Base-by-base conservation (phyloP, 2,888 invertebrate species). In the Idaea straminata region DNA sequence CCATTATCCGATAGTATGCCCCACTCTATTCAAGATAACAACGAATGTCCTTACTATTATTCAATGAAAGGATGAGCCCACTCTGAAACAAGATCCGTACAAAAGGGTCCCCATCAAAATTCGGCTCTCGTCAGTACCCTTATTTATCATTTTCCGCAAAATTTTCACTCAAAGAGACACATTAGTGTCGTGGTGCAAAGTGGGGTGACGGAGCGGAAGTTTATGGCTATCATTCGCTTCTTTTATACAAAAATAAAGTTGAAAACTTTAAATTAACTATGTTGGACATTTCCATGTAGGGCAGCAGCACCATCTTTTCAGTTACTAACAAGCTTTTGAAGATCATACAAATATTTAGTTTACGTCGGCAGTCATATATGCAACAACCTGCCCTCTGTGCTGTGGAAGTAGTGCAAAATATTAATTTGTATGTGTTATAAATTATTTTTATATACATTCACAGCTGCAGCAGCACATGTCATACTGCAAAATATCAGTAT, bases 11-110 rank as follows among this genome's bases (percentile, higher is more conserved):
- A 75, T 77, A 77, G 74, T 78, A 78, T 77, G 77, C 77, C 74
- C 71, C 71, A 64, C 74, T 69, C 74, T 72, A 70, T 66, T 74
- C 74, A 74, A 71, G 78, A 82, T 81, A 82, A 82, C 79, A 78
- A 72, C 74, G 68, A 73, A 75, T 79, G 83, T 81, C 83, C 81
- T 79, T 83, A 86, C 85, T 87, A 87, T 87, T 87, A 87, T 87
- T 81, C 82, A 79, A 79, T 75, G 81, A 78, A 76, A 77, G 86
- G 88, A 87, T 89, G 88, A 88, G 84, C 84, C 84, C 83, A 88
- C 89, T 89, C 84, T 83, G 91, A 88, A 91, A 91, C 90, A 87
- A 87, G 91, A 91, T 87, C 86, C 80, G 83, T 84, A 89, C 86
- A 89, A 89, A 87, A 86, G 86, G 88, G 84, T 78, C 79, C 80